Evolutionary conservation across 2,888 invertebrate genomes (phyloP).

Genomic region (Leptinotarsa tumamoca): DNA sequence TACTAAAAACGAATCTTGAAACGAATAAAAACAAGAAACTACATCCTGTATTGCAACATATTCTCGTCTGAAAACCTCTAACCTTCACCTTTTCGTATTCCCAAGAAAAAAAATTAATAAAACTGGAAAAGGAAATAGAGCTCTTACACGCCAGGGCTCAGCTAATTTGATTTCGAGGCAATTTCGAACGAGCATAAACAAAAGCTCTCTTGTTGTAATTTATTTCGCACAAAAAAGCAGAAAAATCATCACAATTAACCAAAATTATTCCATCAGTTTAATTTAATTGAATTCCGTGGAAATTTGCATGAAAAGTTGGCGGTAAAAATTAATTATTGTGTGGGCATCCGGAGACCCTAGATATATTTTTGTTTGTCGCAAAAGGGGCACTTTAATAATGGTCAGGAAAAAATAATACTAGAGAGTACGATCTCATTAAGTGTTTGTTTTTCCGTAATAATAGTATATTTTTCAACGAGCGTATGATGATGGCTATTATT

Average conservation of each 20-base stretch:
- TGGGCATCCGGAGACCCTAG: background rate
- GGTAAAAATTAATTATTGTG: background rate
- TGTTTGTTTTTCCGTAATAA: no score
- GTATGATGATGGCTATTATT: no score
- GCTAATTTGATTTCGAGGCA: background rate
- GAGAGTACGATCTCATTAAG: no score
- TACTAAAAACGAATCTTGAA: no score
- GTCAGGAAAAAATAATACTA: no score
- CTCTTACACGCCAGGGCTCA: background rate
- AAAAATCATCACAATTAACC: conserved; percentile 4
- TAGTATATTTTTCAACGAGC: no score
- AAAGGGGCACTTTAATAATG: background rate
- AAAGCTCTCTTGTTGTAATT: background rate
- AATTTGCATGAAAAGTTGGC: background rate
- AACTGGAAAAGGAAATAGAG: no score
- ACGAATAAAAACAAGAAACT: no score
- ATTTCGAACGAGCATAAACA: conserved; percentile 4
- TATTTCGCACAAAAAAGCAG: background rate
- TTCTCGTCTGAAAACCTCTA: no score
- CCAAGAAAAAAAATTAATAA: no score
- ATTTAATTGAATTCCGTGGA: background rate
- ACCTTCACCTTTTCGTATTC: no score
- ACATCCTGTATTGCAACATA: no score
- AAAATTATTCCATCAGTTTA: background rate
- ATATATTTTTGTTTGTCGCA: background rate